phyloP scores from a whole-genome alignment of 2,113 vertebrate genomes.

The Hucho hucho region DNA sequence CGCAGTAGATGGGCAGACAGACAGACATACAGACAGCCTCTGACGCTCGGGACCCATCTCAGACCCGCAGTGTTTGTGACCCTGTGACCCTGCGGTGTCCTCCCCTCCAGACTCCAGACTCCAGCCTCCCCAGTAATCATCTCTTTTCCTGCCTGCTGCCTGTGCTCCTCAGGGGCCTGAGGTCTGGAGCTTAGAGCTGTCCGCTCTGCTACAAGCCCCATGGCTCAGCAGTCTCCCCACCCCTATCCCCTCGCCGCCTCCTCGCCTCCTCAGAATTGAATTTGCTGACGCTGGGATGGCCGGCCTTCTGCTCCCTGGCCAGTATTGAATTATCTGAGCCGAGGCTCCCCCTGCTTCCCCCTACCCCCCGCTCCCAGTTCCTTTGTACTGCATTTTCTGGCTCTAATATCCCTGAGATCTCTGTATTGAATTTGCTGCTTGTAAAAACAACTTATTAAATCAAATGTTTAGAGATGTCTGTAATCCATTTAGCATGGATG shows the following conservation, averaged over 20 bases:
- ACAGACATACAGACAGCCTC: constrained; percentile 25
- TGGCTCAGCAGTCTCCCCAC: no score
- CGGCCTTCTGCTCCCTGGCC: constrained; percentile 29
- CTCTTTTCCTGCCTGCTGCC: no score
- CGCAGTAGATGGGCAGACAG: neutral
- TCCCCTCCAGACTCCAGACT: no score
- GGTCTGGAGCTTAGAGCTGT: no score
- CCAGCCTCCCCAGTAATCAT: neutral
- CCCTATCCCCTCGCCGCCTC: constrained; percentile 19
- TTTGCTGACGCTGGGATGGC: constrained; percentile 47
- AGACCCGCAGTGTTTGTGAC: no score
- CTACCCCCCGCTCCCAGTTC: constrained; percentile 23
- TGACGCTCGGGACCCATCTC: no score
- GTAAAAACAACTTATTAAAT: constrained; percentile 69
- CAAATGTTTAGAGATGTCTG: constrained; percentile 62
- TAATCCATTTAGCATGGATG: constrained; percentile 56
- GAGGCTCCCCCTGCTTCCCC: constrained; percentile 8
- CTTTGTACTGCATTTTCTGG: constrained; percentile 52
- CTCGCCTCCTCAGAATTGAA: constrained; percentile 41
- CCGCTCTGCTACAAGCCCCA: no score
- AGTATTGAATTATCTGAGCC: constrained; percentile 47
- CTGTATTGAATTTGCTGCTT: constrained; percentile 61
- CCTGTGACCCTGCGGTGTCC: no score
- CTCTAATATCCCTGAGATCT: constrained; percentile 56
- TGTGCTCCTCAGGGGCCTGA: no score